A percentile compares a stretch with the other conserved stretches of the same genome.
Evolutionary conservation across 2,888 invertebrate genomes (phyloP).

Genomic region (Capitulum mitella): DNA sequence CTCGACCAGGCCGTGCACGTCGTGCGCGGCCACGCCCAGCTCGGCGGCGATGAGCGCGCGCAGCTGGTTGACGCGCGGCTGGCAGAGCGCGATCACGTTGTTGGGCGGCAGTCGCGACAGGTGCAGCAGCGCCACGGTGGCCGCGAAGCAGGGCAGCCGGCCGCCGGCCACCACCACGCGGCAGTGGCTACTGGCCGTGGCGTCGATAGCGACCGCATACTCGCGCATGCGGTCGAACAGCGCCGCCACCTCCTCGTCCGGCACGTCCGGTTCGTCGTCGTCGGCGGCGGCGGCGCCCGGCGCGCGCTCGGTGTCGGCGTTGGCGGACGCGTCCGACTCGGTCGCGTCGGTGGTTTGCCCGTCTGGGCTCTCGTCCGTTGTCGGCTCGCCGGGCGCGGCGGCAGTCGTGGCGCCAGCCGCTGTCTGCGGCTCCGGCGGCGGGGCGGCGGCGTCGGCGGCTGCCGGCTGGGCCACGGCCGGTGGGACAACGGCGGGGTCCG

Average conservation of each 20-base stretch:
- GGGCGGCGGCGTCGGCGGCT: neutral
- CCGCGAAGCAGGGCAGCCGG: neutral
- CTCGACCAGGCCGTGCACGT: slow-evolving; percentile 1
- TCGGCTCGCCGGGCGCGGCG: too few relatives aligned
- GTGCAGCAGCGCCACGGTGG: neutral
- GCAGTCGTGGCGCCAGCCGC: too few relatives aligned
- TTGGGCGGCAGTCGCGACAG: neutral
- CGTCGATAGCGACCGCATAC: neutral
- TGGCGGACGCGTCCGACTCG: neutral
- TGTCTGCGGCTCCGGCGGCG: neutral
- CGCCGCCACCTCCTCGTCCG: neutral
- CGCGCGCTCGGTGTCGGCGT: neutral
- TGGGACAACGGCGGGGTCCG: neutral
- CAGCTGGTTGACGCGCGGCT: slow-evolving; percentile 12
- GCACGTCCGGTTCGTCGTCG: neutral
- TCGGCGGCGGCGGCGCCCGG: too few relatives aligned
- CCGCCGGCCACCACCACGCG: slow-evolving; percentile 26
- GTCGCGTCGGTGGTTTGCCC: neutral
- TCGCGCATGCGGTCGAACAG: slow-evolving; percentile 1
- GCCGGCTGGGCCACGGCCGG: neutral
- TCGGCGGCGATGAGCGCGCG: neutral
- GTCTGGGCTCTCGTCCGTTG: neutral
- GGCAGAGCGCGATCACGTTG: neutral
- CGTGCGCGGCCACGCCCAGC: neutral
- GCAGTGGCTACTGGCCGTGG: neutral